phyloP scores from a whole-genome alignment of 2,113 vertebrate genomes.

The Oncorhynchus clarkii region DNA sequence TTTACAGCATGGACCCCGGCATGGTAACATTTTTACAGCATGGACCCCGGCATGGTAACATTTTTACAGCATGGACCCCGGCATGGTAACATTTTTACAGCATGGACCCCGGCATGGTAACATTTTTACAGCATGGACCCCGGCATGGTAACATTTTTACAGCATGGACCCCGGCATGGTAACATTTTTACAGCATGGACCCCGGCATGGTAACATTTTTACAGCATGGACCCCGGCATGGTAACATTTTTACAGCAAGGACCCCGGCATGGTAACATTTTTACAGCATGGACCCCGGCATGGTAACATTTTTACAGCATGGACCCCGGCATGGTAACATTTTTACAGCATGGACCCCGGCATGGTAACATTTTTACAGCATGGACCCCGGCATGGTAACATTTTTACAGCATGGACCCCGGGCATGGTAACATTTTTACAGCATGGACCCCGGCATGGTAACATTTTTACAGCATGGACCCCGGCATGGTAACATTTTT shows the following conservation, averaged over 20 bases:
- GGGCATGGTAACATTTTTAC: constrained; percentile 26
- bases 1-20: constrained; percentile 36
- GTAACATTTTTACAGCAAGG: constrained; percentile 44
- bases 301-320: constrained; percentile 30
- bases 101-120: constrained; percentile 29
- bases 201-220: constrained; percentile 42
- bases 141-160: constrained; percentile 25
- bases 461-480: constrained; percentile 43
- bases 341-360: constrained; percentile 36
- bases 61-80: constrained; percentile 33
- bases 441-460: constrained; percentile 27
- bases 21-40: constrained; percentile 17
- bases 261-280: constrained; percentile 29
- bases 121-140: constrained; percentile 40
- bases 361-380: constrained; percentile 46
- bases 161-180: too few relatives aligned
- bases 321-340: constrained; percentile 34
- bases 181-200: constrained; percentile 18
- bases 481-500: constrained; percentile 42
- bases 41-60: background rate
- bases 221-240: constrained; percentile 27
- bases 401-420: background rate
- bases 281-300: too few relatives aligned
- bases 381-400: constrained; percentile 30
- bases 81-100: constrained; percentile 46